Percentiles rank a stretch among this genome's conserved stretches.
Conservation (phyloP, 2,888 invertebrate genomes). For the Phytoseiulus persimilis region DNA sequence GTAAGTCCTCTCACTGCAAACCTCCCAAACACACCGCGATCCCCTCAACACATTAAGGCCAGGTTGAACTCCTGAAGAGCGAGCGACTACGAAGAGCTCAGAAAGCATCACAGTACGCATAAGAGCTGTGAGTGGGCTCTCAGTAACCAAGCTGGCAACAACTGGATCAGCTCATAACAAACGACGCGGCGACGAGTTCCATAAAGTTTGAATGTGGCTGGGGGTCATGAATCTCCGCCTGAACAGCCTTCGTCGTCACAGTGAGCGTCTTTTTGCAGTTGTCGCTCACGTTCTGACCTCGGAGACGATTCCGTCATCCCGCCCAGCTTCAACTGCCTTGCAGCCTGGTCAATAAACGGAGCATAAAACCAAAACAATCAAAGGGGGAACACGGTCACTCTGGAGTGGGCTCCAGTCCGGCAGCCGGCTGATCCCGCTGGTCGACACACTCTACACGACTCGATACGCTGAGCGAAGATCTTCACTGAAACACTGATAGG, state of each 20-base stretch:
- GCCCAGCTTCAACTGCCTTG: no score
- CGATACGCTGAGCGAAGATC: no score
- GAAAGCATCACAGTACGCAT: neutral
- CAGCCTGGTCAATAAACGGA: no score
- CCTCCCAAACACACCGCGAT: neutral
- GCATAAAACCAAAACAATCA: no score
- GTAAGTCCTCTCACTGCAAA: neutral
- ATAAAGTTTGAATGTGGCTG: neutral
- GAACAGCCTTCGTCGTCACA: no score
- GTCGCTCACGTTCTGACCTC: neutral
- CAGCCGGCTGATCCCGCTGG: no score
- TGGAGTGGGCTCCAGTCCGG: no score
- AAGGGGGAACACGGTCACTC: no score
- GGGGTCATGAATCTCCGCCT: neutral
- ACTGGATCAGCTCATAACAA: neutral
- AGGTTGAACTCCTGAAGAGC: neutral
- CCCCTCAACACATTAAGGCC: neutral
- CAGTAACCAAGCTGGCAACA: neutral
- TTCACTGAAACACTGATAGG: no score
- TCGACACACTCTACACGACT: no score
- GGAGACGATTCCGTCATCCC: no score
- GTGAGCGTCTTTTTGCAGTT: neutral
- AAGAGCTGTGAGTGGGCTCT: neutral
- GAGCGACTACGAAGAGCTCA: neutral
- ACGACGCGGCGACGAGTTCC: neutral